phyloP scores from a whole-genome alignment of 2,797 vertebrate genomes.

The Oreortyx pictus region DNA sequence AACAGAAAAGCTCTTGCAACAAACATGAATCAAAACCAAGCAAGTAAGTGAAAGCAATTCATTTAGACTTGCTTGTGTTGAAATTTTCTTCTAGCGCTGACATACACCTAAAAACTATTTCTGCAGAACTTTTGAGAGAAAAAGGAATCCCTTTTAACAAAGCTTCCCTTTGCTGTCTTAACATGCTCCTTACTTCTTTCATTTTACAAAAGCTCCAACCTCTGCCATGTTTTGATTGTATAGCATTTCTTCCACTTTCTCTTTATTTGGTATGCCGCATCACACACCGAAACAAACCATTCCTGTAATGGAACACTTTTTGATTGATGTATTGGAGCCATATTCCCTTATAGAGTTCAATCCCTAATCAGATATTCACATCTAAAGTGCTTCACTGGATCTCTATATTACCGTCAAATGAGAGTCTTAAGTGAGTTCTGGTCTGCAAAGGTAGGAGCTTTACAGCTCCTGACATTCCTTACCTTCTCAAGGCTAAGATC shows the following conservation, averaged over 20 bases:
- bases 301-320: neutral
- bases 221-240: neutral
- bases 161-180: neutral
- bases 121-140: neutral
- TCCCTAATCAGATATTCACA: constrained; percentile 67
- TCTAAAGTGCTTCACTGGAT: constrained; percentile 69
- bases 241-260: neutral
- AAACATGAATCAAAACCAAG: neutral
- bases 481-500: constrained; percentile 11
- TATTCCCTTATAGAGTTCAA: constrained; percentile 13
- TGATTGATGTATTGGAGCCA: constrained; percentile 9
- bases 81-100: neutral
- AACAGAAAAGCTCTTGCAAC: neutral
- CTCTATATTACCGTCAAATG: constrained; percentile 41
- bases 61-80: neutral
- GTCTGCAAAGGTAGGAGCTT: constrained; percentile 35
- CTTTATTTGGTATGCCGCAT: constrained; percentile 8
- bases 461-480: constrained; percentile 26
- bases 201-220: neutral
- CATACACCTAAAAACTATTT: neutral
- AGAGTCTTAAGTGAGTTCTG: constrained; percentile 54
- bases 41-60: neutral
- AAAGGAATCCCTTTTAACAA: neutral
- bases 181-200: neutral
- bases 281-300: neutral